Evolutionary conservation across 2,797 vertebrate species (phyloP).

Genomic region (Platyrinchus mystaceus): DNA sequence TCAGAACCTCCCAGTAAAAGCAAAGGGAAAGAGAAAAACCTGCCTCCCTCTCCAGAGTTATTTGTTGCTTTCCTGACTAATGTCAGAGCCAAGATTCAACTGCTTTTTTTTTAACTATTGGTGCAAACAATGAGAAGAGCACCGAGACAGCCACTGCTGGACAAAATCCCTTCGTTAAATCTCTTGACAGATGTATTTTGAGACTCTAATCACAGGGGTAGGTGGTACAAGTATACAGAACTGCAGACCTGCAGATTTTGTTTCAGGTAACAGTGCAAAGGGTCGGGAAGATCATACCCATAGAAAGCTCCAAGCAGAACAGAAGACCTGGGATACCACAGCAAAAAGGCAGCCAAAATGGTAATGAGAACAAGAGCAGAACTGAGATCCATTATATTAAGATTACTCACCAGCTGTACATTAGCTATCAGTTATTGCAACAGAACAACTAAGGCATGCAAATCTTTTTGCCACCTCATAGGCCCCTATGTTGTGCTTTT

Average conservation of each 20-base stretch:
- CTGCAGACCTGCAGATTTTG: neutral
- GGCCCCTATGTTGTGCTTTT: neutral
- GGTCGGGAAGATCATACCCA: neutral
- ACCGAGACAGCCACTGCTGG: neutral
- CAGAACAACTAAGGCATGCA: conserved; percentile 1
- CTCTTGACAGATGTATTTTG: neutral
- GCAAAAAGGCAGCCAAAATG: neutral
- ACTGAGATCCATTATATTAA: neutral
- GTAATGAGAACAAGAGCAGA: neutral
- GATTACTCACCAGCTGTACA: neutral
- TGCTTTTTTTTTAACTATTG: neutral
- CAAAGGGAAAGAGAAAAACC: neutral
- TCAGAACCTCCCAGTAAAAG: neutral
- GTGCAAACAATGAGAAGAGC: neutral
- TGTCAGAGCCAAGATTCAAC: neutral
- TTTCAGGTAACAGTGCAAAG: neutral
- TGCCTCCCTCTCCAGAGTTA: neutral
- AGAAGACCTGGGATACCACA: neutral
- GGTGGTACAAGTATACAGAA: neutral
- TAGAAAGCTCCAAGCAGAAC: neutral
- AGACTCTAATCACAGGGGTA: neutral
- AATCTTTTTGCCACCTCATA: neutral
- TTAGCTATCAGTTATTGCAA: neutral
- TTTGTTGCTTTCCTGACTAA: neutral
- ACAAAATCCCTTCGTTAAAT: neutral